Base-by-base conservation (phyloP, 2,797 vertebrate species). In the Tolypeutes matacus region DNA sequence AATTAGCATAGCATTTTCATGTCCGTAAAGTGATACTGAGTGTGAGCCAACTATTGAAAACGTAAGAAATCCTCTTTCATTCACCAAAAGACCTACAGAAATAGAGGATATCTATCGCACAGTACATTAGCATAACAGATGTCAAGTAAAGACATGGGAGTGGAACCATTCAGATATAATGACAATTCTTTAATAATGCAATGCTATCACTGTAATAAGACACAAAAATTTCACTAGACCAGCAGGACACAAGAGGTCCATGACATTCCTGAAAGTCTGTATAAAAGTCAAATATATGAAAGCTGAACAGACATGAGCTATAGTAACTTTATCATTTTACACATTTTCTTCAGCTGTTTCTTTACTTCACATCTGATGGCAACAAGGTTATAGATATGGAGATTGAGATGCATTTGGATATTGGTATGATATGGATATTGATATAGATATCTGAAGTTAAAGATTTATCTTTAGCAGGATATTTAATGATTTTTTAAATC, bases 131-230 rank as follows among this genome's bases (percentile, higher is more conserved):
- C 67, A 51, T 17, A 62, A 75, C 82, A 94, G 91, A 14, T 34
- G 56, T 46, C 25, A 13, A 49, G 67, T 25, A 12, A 88, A 56
- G 56, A 42, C 14, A 4, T 0, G 11, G n/a, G 20, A 36, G 11
- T 49, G 34, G 17, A 64, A 5, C 23, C 53, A 15, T 72, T 42
- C 73, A 60, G n/a, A 73, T 12, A 46, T 1, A 60, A 60, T 46
- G 69, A 18, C 31, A 21, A 87, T 42, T 4, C 17, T 85, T 95
- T 42, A 69, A 91, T 60, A 64, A 95, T 49, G 29, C 49, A 84
- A 4, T 3, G 20, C 20, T 39, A 67, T 3, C 39, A 34, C 27
- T 4, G 39, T 5, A 5, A 23, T 10, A 8, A 34, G 18, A 31
- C 62, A n/a, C 6, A 34, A 4, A 42, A 27, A n/a, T 15, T 1